Conservation (phyloP, 2,797 vertebrate genomes). For the Novumbra hubbsi region DNA sequence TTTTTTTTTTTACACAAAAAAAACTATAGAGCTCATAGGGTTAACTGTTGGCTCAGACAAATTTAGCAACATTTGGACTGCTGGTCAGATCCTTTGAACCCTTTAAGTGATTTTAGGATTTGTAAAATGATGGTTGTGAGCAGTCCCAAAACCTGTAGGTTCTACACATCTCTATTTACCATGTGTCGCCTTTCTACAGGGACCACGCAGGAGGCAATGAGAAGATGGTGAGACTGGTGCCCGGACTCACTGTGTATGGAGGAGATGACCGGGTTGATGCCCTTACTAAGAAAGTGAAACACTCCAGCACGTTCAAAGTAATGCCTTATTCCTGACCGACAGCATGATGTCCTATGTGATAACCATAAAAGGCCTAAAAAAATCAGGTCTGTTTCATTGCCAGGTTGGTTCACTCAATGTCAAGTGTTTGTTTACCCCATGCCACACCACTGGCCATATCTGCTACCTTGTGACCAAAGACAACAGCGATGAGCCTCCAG, state of each 20-base stretch:
- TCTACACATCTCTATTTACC: background rate
- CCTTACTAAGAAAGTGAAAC: conserved; percentile 87
- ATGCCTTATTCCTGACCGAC: conserved; percentile 19
- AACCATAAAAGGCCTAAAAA: background rate
- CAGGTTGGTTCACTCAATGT: conserved; percentile 91
- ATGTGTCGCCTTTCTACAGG: conserved; percentile 66
- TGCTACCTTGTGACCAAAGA: conserved; percentile 95
- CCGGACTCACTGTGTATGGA: conserved; percentile 86
- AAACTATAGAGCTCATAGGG: too few relatives aligned
- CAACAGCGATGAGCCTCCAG: conserved; percentile 82
- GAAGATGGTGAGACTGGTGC: conserved; percentile 86
- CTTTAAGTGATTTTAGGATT: too few relatives aligned
- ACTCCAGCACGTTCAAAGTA: conserved; percentile 88
- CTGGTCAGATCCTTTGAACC: too few relatives aligned
- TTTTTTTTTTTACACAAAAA: too few relatives aligned
- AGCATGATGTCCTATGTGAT: background rate
- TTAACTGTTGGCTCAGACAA: too few relatives aligned
- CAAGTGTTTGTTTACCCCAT: conserved; percentile 93
- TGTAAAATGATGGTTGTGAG: background rate
- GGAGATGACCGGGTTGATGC: conserved; percentile 90
- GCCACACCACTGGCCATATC: conserved; percentile 97
- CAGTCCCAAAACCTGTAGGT: background rate
- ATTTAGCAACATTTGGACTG: too few relatives aligned
- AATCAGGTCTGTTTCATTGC: background rate
- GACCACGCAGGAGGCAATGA: conserved; percentile 97